Evolutionary conservation across 2,888 invertebrate genomes (phyloP), one percentile per base, ranked within the genome.

Genomic region (Anorthoa munda): DNA sequence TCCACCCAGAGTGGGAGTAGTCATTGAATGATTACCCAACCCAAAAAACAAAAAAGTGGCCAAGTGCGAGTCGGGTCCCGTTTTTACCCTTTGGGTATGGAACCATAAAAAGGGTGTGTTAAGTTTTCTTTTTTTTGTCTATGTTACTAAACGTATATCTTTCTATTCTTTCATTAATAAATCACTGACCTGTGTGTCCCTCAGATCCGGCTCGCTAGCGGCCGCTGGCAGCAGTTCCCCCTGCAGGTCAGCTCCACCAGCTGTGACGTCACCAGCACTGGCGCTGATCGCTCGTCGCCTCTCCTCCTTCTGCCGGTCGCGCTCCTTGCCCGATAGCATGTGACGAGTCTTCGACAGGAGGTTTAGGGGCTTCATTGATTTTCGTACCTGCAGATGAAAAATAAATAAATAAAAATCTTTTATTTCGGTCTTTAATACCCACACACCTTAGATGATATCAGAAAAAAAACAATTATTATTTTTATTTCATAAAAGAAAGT

Each of bases 171-270:
- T 39, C 39, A 9, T 39, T 9, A 39, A 39, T 9, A 39, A 39
- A 9, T 39, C 26, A 85, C 94, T 90, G 18, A 95, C 95, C 94
- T 94, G 94, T 12, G 91, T 86, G 23, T 92, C 97, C 87, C 97
- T 91, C 21, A 97, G 94, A 91, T 97, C 97, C 0, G 97, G 97
- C 92, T 97, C 97, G 92, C 97, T 98, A 84, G 97, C 97, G 0
- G 97, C 96, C 46, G 95, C 96, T 60, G 97, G 95, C 89, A 84
- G 88, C 63, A 84, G 90, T 2, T 79, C 72, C 45, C 70, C 56
- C 67, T 74, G 67, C 63, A 63, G 74, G 68, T 97, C 79, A 21
- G 21, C 73, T 94, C 85, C 97, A 92, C 87, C 87, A 88, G 67
- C 81, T 77, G 71, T 93, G 80, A 97, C 95, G 89, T 98, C 97